A percentile compares a stretch with the other conserved stretches of the same genome.
These are phyloP conservation scores for Trichopria drosophilae DNA, from an alignment of 2,888 invertebrate species.

Conservation along the genomic window DNA sequence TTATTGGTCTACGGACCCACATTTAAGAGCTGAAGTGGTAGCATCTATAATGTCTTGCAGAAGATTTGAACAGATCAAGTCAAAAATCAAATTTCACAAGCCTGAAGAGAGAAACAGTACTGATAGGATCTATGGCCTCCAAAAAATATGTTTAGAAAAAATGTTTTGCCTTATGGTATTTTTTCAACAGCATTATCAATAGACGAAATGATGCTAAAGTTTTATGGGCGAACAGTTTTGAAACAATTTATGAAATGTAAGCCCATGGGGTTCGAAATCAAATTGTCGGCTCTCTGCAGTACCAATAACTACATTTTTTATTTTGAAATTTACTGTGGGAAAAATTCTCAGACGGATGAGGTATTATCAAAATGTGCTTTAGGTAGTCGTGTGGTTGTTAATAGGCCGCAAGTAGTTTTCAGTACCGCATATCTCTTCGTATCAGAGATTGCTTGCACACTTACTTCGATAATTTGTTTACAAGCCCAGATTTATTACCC, in stretches of 20 bases:
- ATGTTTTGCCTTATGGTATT: slow-evolving; percentile 11
- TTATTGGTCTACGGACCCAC: slow-evolving; percentile 11
- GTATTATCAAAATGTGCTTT: not conserved
- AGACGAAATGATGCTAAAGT: slow-evolving; percentile 9
- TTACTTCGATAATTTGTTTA: slow-evolving; percentile 7
- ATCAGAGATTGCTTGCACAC: not conserved
- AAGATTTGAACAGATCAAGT: not conserved
- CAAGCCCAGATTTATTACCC: slow-evolving; percentile 14
- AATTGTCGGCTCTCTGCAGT: slow-evolving; percentile 12
- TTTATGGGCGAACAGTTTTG: slow-evolving; percentile 14
- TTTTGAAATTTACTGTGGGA: slow-evolving; percentile 16
- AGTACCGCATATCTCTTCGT: not conserved
- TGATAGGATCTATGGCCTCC: not conserved
- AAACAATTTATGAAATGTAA: slow-evolving; percentile 6
- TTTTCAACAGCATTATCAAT: slow-evolving; percentile 13
- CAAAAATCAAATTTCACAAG: slow-evolving; percentile 2
- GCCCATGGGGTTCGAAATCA: slow-evolving; percentile 12
- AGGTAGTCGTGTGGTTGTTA: slow-evolving; percentile 6
- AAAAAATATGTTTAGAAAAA: slow-evolving; percentile 12
- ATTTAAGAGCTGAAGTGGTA: slow-evolving; percentile 15
- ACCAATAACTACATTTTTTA: slow-evolving; percentile 11
- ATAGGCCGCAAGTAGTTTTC: slow-evolving; percentile 9
- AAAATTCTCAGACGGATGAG: not conserved
- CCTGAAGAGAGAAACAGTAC: not conserved
- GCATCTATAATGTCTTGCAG: not conserved